Conservation (phyloP, 2,888 invertebrate genomes). For the Cryptocephalus primarius region DNA sequence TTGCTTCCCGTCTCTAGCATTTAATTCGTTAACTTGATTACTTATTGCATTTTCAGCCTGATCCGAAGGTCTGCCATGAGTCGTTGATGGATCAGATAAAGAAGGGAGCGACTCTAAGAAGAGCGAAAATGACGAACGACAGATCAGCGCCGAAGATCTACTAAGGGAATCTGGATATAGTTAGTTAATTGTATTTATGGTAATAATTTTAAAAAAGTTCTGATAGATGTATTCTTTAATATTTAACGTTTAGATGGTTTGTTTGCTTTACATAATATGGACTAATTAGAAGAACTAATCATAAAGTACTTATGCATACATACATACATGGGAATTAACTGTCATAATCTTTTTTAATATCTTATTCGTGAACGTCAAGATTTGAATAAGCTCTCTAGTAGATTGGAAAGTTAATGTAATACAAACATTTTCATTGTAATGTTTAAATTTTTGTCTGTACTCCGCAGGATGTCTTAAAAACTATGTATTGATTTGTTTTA, state of each 20-base stretch:
- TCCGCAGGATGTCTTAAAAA: background rate
- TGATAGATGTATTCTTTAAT: background rate
- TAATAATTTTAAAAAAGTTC: background rate
- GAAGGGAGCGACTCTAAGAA: slow-evolving; percentile 69
- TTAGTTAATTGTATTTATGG: background rate
- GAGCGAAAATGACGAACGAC: slow-evolving; percentile 69
- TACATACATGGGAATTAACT: background rate
- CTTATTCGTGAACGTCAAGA: background rate
- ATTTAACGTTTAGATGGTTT: background rate
- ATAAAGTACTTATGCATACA: background rate
- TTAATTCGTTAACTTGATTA: too few species aligned
- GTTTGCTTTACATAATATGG: background rate
- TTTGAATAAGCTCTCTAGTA: background rate
- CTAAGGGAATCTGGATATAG: slow-evolving; percentile 30
- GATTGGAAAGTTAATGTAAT: background rate
- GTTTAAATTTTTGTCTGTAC: background rate
- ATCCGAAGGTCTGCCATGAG: slow-evolving; percentile 69
- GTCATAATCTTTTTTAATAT: background rate
- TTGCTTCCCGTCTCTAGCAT: too few species aligned
- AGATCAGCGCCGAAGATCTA: slow-evolving; percentile 82
- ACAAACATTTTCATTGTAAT: background rate
- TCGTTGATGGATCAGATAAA: slow-evolving; percentile 93
- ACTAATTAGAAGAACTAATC: background rate
- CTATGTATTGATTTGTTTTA: background rate
- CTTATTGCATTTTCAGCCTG: slow-evolving; percentile 49